Evolutionary conservation across 2,888 invertebrate species (phyloP).

Genomic region (Parascotia fuliginaria): DNA sequence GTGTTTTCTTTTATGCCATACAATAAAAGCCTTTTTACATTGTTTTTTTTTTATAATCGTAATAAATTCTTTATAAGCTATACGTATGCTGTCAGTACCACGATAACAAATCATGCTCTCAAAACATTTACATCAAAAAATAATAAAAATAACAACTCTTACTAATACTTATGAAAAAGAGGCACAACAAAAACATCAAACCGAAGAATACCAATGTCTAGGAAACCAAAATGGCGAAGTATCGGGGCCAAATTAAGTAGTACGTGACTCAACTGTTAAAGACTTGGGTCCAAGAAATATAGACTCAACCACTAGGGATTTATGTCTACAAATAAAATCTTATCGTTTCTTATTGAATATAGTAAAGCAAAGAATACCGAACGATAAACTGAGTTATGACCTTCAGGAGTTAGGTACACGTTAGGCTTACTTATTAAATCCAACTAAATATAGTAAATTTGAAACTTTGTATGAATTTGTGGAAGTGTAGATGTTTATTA

Average conservation of each 20-base stretch:
- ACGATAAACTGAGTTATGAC: slow-evolving; percentile 23
- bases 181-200: slow-evolving; percentile 37
- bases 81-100: neutral
- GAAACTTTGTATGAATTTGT: too few species aligned
- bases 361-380: slow-evolving; percentile 23
- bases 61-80: too few species aligned
- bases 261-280: slow-evolving; percentile 58
- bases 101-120: neutral
- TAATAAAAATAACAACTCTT: neutral
- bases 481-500: too few species aligned
- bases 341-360: slow-evolving; percentile 44
- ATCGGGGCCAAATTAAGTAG: slow-evolving; percentile 54
- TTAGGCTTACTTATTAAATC: slow-evolving; percentile 8
- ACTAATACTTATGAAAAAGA: slow-evolving; percentile 14
- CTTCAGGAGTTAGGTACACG: slow-evolving; percentile 5
- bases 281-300: slow-evolving; percentile 52
- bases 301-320: slow-evolving; percentile 48
- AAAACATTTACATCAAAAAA: neutral
- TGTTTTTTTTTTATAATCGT: too few species aligned
- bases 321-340: slow-evolving; percentile 48
- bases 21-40: too few species aligned
- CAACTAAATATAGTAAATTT: too few species aligned
- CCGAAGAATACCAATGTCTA: slow-evolving; percentile 5
- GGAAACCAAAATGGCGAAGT: slow-evolving; percentile 30
- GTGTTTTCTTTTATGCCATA: too few species aligned